Evolutionary conservation across 2,113 vertebrate genomes (phyloP).

Genomic region (Nanorana parkeri): DNA sequence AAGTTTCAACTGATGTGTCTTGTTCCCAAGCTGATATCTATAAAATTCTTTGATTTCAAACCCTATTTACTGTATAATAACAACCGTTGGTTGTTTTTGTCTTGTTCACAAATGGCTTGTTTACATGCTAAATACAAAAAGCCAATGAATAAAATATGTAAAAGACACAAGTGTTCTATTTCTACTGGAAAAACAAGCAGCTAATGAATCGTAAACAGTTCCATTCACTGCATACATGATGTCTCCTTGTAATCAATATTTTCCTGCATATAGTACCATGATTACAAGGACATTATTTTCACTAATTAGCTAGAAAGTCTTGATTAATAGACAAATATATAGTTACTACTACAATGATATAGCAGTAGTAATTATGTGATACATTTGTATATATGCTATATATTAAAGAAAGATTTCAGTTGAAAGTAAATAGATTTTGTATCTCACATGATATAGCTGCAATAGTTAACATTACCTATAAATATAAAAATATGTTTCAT

Average conservation of each 20-base stretch:
- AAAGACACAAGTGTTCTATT: constrained; percentile 1
- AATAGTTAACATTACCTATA: too few species aligned
- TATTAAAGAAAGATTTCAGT: neutral
- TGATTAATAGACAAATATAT: neutral
- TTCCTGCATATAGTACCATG: neutral
- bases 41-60: too few species aligned
- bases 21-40: too few species aligned
- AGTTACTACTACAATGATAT: neutral
- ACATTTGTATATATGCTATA: neutral
- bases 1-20: too few species aligned
- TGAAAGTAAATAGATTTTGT: too few species aligned
- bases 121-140: neutral
- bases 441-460: too few species aligned
- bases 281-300: neutral
- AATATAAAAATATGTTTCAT: too few species aligned
- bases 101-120: neutral
- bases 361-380: neutral
- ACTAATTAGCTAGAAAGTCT: neutral
- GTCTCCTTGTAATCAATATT: neutral
- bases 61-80: too few species aligned
- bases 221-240: neutral
- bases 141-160: neutral
- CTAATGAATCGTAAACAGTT: neutral
- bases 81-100: neutral
- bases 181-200: constrained; percentile 1